Evolutionary conservation across 2,113 vertebrate species (phyloP).

Genomic region (Drymodes brunneopygia): DNA sequence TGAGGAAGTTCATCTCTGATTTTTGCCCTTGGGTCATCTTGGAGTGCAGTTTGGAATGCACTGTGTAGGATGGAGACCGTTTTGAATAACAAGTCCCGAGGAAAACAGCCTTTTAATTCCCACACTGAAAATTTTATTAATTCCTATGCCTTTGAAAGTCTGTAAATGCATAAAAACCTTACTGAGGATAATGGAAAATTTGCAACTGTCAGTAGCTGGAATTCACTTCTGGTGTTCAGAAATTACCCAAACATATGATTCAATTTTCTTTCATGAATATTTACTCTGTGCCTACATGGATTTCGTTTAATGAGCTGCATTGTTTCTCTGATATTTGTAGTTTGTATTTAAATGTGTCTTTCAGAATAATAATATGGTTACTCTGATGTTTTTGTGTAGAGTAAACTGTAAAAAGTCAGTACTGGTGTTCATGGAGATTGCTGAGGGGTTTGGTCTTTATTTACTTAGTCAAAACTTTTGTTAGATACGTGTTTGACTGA

Average conservation of each 20-base stretch:
- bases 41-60: neutral
- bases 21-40: neutral
- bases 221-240: neutral
- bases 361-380: neutral
- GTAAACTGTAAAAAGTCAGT: neutral
- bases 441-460: neutral
- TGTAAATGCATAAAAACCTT: neutral
- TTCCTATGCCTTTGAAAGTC: neutral
- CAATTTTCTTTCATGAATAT: conserved; percentile 12
- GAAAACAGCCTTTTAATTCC: neutral
- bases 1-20: neutral
- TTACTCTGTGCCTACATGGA: neutral
- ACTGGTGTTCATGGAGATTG: neutral
- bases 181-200: neutral
- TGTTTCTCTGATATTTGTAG: neutral
- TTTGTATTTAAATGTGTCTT: neutral
- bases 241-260: neutral
- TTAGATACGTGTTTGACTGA: neutral
- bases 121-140: neutral
- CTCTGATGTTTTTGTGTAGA: neutral
- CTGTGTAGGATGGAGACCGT: neutral
- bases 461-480: neutral
- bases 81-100: neutral
- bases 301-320: neutral
- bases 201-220: neutral